Evolutionary conservation across 2,113 vertebrate genomes (phyloP).

Genomic region (Alosa alosa): DNA sequence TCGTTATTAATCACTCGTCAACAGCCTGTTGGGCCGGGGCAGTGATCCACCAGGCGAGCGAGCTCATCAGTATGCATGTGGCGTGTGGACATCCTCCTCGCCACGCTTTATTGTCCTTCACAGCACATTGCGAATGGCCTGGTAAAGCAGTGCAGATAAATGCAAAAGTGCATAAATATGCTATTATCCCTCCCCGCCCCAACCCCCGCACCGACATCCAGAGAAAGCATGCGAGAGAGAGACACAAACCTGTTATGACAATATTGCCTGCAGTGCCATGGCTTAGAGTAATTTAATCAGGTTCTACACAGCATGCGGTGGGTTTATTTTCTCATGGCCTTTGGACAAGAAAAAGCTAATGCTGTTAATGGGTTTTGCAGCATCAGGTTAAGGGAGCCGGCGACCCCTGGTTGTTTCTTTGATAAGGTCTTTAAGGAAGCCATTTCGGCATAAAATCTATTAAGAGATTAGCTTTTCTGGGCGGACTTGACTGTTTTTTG

Average conservation of each 20-base stretch:
- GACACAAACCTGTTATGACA: conserved; percentile 46
- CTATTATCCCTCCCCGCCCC: conserved; percentile 45
- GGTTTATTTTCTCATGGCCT: conserved; percentile 24
- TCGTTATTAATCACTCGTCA: not conserved
- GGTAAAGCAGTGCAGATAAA: conserved; percentile 42
- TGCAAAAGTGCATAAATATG: conserved; percentile 50
- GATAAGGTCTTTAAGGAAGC: conserved; percentile 12
- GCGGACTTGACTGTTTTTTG: not conserved
- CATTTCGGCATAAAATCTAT: not conserved
- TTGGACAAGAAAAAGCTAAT: conserved; percentile 44
- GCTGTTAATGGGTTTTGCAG: conserved; percentile 43
- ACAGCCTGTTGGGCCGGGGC: not conserved
- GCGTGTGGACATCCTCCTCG: conserved; percentile 12
- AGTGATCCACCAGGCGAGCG: not conserved
- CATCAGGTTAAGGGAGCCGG: not conserved
- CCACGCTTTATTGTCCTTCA: conserved; percentile 48
- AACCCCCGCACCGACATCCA: conserved; percentile 13
- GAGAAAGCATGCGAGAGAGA: conserved; percentile 20
- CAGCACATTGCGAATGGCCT: conserved; percentile 37
- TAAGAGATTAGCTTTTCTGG: not conserved
- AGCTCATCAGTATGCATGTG: conserved; percentile 46
- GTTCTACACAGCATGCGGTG: conserved; percentile 42
- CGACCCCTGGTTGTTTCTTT: not conserved
- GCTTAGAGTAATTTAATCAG: conserved; percentile 51
- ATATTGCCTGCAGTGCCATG: conserved; percentile 37